Evolutionary conservation across 1,140 invertebrate genomes (phyloP), one percentile per base, ranked within the genome.

Genomic region (Drosophila bocqueti): DNA sequence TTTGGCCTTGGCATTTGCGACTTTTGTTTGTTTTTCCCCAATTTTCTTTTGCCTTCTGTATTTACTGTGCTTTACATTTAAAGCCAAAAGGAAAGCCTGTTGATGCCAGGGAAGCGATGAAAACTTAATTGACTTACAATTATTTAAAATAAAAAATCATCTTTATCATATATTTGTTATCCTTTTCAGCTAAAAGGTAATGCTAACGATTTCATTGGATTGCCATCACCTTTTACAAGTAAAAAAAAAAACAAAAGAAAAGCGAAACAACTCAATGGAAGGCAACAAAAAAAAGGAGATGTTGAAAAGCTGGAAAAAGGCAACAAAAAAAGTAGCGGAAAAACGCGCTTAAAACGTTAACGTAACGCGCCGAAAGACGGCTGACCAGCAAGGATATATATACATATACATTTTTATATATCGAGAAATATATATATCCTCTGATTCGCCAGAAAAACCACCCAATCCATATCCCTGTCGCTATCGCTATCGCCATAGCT

Each of bases 1-100:
- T 72, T 81, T 83, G 84, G 78, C 83, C 83, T 87, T 87, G 83
- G 83, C 83, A 87, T 87, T 87, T 87, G 83, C 65, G 84, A 76
- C 71, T 64, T 83, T 79, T 69, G 76, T 78, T 68, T 72, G 34
- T 18, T 43, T 52, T 60, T 68, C 45, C 58, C 40, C 21, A 59
- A 66, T 63, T 64, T 60, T 11, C 10, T 52, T 59, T 45, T 31
- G 29, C 31, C 21, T 54, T 49, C 7, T 18, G 52, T 62, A 43
- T 21, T 43, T 24, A 24, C 31, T 26, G 50, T 34, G 13, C 31
- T 34, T n/a, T 36, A 46, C 38, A 34, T 65, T 71, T 71, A 69
- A 71, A 69, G 65, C n/a, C 36, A 0, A 29, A 29, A n/a, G 18
- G 45, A 60, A 60, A 34, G 59, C 34, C 42, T 43, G 40, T 34